Base-by-base conservation (phyloP, 2,888 invertebrate species). In the Apotomis betuletana region DNA sequence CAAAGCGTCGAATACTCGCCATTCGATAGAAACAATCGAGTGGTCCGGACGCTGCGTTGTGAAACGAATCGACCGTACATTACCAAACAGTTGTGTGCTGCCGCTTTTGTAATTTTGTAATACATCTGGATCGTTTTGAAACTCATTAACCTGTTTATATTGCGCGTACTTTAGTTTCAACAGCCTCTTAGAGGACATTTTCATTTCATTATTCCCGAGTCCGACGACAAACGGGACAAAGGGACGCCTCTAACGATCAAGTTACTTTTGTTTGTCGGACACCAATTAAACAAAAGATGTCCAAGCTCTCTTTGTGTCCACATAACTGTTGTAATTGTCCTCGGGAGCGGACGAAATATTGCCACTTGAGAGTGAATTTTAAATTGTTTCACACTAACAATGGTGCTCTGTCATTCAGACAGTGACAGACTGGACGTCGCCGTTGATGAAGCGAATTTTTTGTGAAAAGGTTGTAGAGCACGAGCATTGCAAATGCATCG, bases 121-220 rank as follows among this genome's bases (percentile, higher is more conserved):
- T 90, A 90, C 91, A 92, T 92, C 91, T 92, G 92, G 91, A 92
- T 90, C 90, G 92, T 91, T 93, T 92, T 91, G 91, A 91, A 92
- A 93, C 88, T 86, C 90, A 91, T 92, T 91, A 91, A 92, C 90
- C 90, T 89, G 90, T 90, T 92, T 91, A 84, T 90, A 88, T 88
- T 87, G 85, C 83, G 83, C 83, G 87, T 84, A 85, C 80, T 77
- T 75, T 75, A 83, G 83, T 87, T 87, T 85, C 85, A 85, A 89
- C 88, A 87, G 85, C 81, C 83, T 80, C 83, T 87, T 83, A 87
- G 87, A 89, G 90, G 87, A 90, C 87, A 81, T 83, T 85, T 80
- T 86, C 67, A 58, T 72, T 72, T 57, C 85, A 88, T 91, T 91
- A 88, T 91, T 85, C 81, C 80, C 82, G 80, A 79, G 79, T 83